Percentiles rank a stretch among this genome's conserved stretches.
Evolutionary conservation across 2,797 vertebrate species (phyloP).

Genomic region (Girardinus metallicus): DNA sequence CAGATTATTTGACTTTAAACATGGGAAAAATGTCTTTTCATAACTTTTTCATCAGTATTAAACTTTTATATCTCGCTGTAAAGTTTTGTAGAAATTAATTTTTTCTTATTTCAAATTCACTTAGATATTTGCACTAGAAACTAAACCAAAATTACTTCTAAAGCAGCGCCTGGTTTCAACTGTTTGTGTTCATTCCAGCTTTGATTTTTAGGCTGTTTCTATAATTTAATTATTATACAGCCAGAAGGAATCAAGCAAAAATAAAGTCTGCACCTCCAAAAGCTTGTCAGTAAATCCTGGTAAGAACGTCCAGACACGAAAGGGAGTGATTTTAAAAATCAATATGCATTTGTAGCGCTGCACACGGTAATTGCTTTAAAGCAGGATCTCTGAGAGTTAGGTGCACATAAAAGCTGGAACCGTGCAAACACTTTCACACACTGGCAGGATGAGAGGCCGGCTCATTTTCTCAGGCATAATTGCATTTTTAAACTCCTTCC

Average conservation of each 20-base stretch:
- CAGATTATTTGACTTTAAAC: too few relatives aligned
- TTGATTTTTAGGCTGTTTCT: neutral
- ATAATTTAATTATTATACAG: neutral
- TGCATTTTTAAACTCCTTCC: constrained; percentile 44
- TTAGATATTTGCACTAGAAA: too few relatives aligned
- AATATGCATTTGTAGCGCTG: constrained; percentile 37
- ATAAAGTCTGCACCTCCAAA: neutral
- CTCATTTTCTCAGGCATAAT: constrained; percentile 46
- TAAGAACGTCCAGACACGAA: constrained; percentile 6
- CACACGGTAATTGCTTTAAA: constrained; percentile 39
- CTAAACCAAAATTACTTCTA: too few relatives aligned
- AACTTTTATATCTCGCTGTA: too few relatives aligned
- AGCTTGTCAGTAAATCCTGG: neutral
- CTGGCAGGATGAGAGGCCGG: constrained; percentile 25
- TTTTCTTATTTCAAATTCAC: too few relatives aligned
- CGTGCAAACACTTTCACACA: constrained; percentile 8
- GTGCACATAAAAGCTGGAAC: constrained; percentile 14
- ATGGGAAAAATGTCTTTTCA: too few relatives aligned
- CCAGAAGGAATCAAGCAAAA: neutral
- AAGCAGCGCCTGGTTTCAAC: neutral
- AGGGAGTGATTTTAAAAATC: constrained; percentile 42
- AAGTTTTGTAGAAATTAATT: too few relatives aligned
- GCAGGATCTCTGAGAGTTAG: constrained; percentile 15
- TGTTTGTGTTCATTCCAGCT: neutral
- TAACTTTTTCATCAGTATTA: too few relatives aligned